A percentile compares a stretch with the other conserved stretches of the same genome.
Evolutionary conservation across 37 sponge, comb jelly and placozoan species (phyloP).

Genomic region (Amphimedon queenslandica): DNA sequence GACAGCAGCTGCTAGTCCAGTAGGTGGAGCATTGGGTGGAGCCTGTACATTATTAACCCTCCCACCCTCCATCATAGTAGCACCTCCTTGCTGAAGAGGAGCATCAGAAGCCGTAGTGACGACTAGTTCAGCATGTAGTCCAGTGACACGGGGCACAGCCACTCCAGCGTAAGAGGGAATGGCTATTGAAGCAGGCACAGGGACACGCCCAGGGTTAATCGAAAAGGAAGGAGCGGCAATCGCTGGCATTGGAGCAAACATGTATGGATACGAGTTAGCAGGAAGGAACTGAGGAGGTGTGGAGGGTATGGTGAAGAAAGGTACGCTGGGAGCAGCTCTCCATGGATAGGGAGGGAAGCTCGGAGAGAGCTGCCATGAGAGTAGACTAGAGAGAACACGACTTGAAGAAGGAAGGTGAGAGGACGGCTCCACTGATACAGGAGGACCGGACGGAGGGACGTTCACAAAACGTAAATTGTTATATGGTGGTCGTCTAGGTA

Average conservation of each 20-base stretch:
- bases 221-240: constrained; percentile 37
- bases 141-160: constrained; percentile 35
- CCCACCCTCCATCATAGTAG: background rate
- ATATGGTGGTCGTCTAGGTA: no score
- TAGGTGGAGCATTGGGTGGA: background rate
- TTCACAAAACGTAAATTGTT: background rate
- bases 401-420: constrained; percentile 2
- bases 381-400: constrained; percentile 23
- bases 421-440: background rate
- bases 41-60: background rate
- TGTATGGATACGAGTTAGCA: constrained; percentile 69
- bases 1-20: background rate
- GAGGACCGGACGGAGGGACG: background rate
- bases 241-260: constrained; percentile 62
- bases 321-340: constrained; percentile 31
- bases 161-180: constrained; percentile 36
- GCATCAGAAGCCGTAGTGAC: background rate
- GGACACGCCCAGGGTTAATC: constrained; percentile 35
- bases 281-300: constrained; percentile 65
- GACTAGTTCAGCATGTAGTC: background rate
- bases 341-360: constrained; percentile 53
- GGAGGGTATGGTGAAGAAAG: constrained; percentile 76
- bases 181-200: constrained; percentile 12
- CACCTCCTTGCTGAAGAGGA: background rate
- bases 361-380: constrained; percentile 66